Evolutionary conservation across 2,888 invertebrate species (phyloP).

Genomic region (Hofmannophila pseudospretella): DNA sequence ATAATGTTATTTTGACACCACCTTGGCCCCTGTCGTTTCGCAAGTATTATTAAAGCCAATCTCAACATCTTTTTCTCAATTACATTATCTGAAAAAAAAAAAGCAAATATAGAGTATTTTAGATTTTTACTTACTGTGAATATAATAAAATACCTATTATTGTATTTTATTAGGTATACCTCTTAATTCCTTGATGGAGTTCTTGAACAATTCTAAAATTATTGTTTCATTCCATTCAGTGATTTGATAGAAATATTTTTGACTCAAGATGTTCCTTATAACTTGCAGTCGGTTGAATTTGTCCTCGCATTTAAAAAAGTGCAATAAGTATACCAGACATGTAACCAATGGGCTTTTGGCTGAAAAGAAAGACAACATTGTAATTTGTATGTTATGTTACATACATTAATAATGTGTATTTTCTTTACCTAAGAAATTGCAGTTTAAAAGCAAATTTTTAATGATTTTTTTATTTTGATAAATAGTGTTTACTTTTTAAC

Average conservation of each 20-base stretch:
- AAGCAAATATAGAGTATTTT: slow-evolving; percentile 2
- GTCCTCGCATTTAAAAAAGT: slow-evolving; percentile 64
- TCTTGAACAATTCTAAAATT: slow-evolving; percentile 53
- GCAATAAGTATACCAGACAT: slow-evolving; percentile 59
- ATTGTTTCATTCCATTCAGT: slow-evolving; percentile 59
- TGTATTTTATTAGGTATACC: too few relatives aligned
- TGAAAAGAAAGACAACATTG: slow-evolving; percentile 29
- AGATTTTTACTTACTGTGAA: slow-evolving; percentile 1
- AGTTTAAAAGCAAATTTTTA: neutral
- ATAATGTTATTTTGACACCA: slow-evolving; percentile 65
- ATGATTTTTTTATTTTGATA: too few relatives aligned
- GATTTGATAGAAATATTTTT: slow-evolving; percentile 53
- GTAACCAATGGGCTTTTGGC: slow-evolving; percentile 57
- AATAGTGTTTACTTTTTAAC: too few relatives aligned
- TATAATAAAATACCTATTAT: too few relatives aligned
- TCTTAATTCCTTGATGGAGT: slow-evolving; percentile 40
- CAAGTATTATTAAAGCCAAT: slow-evolving; percentile 51
- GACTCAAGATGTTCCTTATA: slow-evolving; percentile 42
- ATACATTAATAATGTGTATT: neutral
- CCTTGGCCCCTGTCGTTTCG: slow-evolving; percentile 58
- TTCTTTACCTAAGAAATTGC: too few relatives aligned
- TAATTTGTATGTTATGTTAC: neutral
- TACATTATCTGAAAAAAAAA: slow-evolving; percentile 36
- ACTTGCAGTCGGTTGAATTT: slow-evolving; percentile 44
- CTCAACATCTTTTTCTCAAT: slow-evolving; percentile 51